Evolutionary conservation across 2,113 vertebrate genomes (phyloP), one percentile per base, ranked within the genome.

Genomic region (Illadopsis cleaveri): DNA sequence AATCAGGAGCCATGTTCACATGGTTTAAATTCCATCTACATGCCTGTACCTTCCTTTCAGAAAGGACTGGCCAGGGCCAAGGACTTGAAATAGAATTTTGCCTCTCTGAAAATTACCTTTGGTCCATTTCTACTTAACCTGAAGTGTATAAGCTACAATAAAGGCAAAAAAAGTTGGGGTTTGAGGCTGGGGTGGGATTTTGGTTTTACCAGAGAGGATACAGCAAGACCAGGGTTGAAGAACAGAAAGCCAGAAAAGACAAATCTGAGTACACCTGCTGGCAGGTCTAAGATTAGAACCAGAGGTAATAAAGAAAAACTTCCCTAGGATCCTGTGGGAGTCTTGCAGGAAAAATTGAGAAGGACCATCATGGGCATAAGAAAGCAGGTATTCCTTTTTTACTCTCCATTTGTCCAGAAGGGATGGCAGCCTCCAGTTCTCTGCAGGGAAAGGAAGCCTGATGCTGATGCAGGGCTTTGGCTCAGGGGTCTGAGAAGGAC

Each of bases 271-370:
- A 9, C 8, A 47, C 21, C 3, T 44, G 5, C 44, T 54, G 30
- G 28, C 20, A 77, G 42, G 44, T 38, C 37, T 72, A 42, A 40
- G 64, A 44, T 27, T 33, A 38, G 16, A 7, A 47, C 5, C 15
- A 61, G 72, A 61, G 2, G 10, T 37, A 73, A 42, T 9, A 24
- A 73, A 86, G 9, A 44, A 15, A 79, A 76, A n/a, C 6, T 40
- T 24, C 28, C 57, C 38, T 11, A 81, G 16, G 9, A 76, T 15
- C 12, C 21, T 0, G 0, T 16, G 11, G 10, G 35, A 69, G 8
- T 47, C 68, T 27, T 50, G 33, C 44, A 64, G 62, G 31, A 84
- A 48, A 84, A 92, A 24, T 0, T 44, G 33, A 76, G 23, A 28
- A 66, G 2, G 4, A 24, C 15, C 28, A 45, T n/a, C 22, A 69